Evolutionary conservation across 2,888 invertebrate species (phyloP), one percentile per base, ranked within the genome.

Genomic region (Drosophila gaucha): DNA sequence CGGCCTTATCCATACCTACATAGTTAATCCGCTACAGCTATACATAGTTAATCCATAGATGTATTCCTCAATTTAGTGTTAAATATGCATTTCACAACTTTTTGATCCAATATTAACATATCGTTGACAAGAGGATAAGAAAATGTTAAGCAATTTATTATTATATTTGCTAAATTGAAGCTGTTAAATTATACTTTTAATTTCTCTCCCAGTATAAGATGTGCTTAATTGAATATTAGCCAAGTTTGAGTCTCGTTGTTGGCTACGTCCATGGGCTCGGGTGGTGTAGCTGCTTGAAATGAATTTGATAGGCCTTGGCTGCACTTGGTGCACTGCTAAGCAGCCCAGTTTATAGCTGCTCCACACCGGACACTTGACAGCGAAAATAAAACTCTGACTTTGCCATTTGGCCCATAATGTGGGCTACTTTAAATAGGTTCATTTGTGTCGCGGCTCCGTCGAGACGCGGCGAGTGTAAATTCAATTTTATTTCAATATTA

Each of bases 401-500:
- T 41, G 57, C 26, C 50, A 28, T 18, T 26, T 12, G 31, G 33
- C 41, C 47, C 55, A 58, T 51, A 33, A 39, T 58, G 50, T 31
- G 59, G 33, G 59, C 35, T 65, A 60, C 60, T 50, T 66, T 50
- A 62, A 72, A 55, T 63, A 50, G 72, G 60, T 56, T 66, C 66
- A 66, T 72, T 72, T 68, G 46, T 47, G 59, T 51, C 51, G 43
- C 51, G 50, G 26, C 38, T 36, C 49, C 50, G 43, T 49, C 22
- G 67, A 31, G 51, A 39, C 24, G 54, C 58, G 46, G 49, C 39
- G 35, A 54, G 59, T 60, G 63, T 67, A 56, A 64, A 73, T 73
- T 63, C 38, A 67, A 67, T 73, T 63, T 67, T 28, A 58, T 71
- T 63, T 59, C 14, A 59, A 41, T 67, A 63, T 72, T 59, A 57